Base-by-base conservation (phyloP, 1,140 invertebrate genomes). In the Elymnias hypermnestra region DNA sequence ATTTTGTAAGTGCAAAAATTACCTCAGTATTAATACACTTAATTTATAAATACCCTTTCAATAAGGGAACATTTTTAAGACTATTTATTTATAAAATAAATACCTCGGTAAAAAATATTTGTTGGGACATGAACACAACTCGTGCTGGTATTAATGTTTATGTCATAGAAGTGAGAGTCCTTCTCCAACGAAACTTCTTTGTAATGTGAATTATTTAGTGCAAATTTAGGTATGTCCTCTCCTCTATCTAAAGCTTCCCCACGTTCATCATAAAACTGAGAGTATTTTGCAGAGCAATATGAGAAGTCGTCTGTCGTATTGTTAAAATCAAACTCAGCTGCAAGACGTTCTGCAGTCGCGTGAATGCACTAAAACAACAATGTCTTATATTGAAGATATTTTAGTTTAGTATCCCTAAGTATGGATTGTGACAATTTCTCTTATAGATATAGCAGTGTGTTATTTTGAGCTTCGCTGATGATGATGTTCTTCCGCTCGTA, bases 81-180 rank as follows among this genome's bases (percentile, higher is more conserved):
- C n/a, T n/a, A n/a, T n/a, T n/a, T n/a, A n/a, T n/a, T n/a, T n/a
- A n/a, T 37, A 31, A 9, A 43, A 25, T 45, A 35, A 28, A 33
- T 87, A 94, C 93, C 89, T 89, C 88, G 86, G 76, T 97, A 95
- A 83, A 92, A 98, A 10, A 98, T 94, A 87, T 97, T 97, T 1
- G 95, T 96, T 0, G 97, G 97, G 6, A 98, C 93, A 77, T 99
- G 97, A 17, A 98, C 93, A 23, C 96, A 93, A 67, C 95, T 97
- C 44, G 90, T 88, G 41, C 87, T 91, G 3, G 92, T 93, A 74
- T 97, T 97, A 3, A 98, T 93, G 1, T 89, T 88, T 25, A 95
- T 91, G 69, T 94, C 92, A 78, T 93, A 94, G 74, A 98, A 98
- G 81, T 97, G 93, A 0, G 91, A 90, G 73, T 95, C 91, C 22